These are phyloP conservation scores for Otolemur garnettii DNA, from an alignment of 2,113 vertebrate genomes.

Conservation along the genomic window DNA sequence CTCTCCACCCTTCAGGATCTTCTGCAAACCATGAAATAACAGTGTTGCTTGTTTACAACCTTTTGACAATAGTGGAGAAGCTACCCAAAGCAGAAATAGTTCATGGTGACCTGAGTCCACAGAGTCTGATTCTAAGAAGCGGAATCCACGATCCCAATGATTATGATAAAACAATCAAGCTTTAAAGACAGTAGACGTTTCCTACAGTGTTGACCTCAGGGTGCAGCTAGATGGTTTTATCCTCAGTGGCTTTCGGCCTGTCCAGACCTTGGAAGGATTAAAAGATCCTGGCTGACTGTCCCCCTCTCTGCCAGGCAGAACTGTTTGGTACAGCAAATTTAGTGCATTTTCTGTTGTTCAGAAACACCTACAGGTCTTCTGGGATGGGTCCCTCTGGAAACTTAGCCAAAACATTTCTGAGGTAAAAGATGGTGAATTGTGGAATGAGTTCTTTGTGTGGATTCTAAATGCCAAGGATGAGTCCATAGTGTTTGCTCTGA, in stretches of 20 bases:
- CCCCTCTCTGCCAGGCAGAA: constrained; percentile 91
- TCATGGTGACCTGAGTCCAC: constrained; percentile 89
- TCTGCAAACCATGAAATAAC: constrained; percentile 81
- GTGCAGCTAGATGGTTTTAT: constrained; percentile 82
- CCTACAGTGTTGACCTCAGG: constrained; percentile 90
- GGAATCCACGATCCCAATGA: constrained; percentile 86
- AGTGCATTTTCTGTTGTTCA: constrained; percentile 90
- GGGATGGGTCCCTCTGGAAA: constrained; percentile 88
- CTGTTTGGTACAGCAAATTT: constrained; percentile 92
- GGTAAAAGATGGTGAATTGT: constrained; percentile 84
- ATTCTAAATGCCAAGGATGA: constrained; percentile 88
- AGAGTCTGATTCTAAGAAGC: constrained; percentile 87
- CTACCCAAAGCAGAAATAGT: constrained; percentile 91
- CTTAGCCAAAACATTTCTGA: constrained; percentile 80
- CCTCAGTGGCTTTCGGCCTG: constrained; percentile 86
- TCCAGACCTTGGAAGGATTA: constrained; percentile 87
- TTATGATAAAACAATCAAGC: constrained; percentile 76
- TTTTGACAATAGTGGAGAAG: constrained; percentile 89
- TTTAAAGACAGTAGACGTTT: constrained; percentile 92
- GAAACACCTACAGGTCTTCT: constrained; percentile 85
- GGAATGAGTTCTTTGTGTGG: constrained; percentile 88
- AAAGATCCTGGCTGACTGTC: constrained; percentile 87
- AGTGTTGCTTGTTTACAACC: constrained; percentile 84
- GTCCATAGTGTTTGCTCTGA: constrained; percentile 86
- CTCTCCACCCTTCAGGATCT: constrained; percentile 87